Percentiles rank a stretch among this genome's conserved stretches.
These are phyloP conservation scores for Euclidia mi DNA, from an alignment of 2,888 invertebrate genomes.

Conservation along the genomic window DNA sequence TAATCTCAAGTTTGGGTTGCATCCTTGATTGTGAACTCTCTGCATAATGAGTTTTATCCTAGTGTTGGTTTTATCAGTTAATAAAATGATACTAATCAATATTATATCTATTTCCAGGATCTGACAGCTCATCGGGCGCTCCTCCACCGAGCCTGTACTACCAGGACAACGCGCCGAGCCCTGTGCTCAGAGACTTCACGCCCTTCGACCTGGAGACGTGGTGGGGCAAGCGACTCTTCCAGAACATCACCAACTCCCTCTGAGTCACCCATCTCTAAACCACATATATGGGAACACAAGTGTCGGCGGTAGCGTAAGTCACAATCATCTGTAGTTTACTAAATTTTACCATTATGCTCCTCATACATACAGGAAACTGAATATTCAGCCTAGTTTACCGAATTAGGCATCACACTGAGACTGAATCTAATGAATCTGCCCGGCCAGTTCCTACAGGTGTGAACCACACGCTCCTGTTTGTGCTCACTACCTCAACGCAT, in stretches of 20 bases:
- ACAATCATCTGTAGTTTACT: slow-evolving; percentile 89
- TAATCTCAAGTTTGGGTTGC: too few relatives aligned
- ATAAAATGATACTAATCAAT: slow-evolving; percentile 4
- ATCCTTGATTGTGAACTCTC: too few relatives aligned
- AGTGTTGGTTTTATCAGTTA: too few relatives aligned
- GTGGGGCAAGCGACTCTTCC: slow-evolving; percentile 96
- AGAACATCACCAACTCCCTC: slow-evolving; percentile 95
- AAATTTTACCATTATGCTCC: slow-evolving; percentile 64
- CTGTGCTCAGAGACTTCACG: slow-evolving; percentile 94
- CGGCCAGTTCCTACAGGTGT: slow-evolving; percentile 23
- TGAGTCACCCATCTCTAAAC: slow-evolving; percentile 66
- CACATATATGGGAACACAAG: slow-evolving; percentile 62
- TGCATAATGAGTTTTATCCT: too few relatives aligned
- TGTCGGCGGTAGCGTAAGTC: slow-evolving; percentile 82
- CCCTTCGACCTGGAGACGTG: slow-evolving; percentile 97
- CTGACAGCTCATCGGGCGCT: slow-evolving; percentile 81
- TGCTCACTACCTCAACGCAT: not conserved
- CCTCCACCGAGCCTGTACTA: slow-evolving; percentile 91
- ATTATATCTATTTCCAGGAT: slow-evolving; percentile 69
- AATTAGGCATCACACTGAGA: slow-evolving; percentile 26
- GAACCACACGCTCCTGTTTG: not conserved
- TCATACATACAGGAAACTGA: slow-evolving; percentile 20
- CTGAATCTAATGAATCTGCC: slow-evolving; percentile 19
- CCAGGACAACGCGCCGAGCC: slow-evolving; percentile 93
- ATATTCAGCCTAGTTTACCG: slow-evolving; percentile 22